These are phyloP conservation scores for Cyclophora punctaria DNA, from an alignment of 2,888 invertebrate genomes.

Conservation along the genomic window DNA sequence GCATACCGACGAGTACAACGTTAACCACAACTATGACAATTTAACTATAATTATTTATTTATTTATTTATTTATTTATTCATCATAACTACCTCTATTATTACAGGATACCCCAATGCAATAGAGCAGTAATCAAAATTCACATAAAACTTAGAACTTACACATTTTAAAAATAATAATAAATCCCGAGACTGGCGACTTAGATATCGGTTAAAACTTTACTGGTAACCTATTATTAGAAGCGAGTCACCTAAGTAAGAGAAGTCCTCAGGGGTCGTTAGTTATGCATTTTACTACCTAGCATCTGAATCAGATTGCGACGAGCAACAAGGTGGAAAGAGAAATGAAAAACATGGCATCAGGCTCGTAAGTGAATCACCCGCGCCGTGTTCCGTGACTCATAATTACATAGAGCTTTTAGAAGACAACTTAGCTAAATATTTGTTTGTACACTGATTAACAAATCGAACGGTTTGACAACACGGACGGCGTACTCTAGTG, in stretches of 20 bases:
- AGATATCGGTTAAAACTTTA: not conserved
- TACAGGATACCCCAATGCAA: no score
- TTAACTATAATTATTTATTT: no score
- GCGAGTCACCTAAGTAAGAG: conserved; percentile 14
- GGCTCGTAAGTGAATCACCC: conserved; percentile 27
- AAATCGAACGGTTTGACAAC: conserved; percentile 27
- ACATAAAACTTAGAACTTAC: no score
- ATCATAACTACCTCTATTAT: no score
- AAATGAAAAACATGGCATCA: conserved; percentile 21
- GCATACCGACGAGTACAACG: no score
- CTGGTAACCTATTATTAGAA: conserved; percentile 18
- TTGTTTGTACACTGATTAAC: conserved; percentile 40
- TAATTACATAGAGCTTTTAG: conserved; percentile 10
- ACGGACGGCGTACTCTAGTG: conserved; percentile 32
- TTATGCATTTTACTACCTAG: conserved; percentile 13
- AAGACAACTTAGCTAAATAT: conserved; percentile 17
- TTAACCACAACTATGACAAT: no score
- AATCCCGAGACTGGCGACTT: no score
- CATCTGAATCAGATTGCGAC: conserved; percentile 28
- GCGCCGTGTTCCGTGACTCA: not conserved
- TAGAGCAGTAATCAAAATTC: no score
- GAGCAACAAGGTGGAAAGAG: conserved; percentile 27
- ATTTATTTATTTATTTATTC: no score
- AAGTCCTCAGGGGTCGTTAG: conserved; percentile 11
- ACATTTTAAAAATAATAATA: no score